Conservation (phyloP, 2,888 invertebrate species). For the Cosmopolites sordidus region DNA sequence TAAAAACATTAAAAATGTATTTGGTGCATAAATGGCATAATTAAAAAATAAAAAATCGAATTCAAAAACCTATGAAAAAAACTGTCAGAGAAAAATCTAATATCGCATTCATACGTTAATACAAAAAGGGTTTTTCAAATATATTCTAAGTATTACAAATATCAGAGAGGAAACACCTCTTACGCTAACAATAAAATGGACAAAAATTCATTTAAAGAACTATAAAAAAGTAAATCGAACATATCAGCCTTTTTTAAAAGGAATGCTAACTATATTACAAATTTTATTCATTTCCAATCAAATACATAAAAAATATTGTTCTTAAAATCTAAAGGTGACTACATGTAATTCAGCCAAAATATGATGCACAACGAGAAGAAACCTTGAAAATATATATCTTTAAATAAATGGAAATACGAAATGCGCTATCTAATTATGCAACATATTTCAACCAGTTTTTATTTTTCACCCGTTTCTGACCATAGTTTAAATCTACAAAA, state of each 20-base stretch:
- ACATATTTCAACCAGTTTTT: conserved; percentile 12
- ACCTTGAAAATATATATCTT: neutral
- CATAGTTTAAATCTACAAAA: conserved; percentile 18
- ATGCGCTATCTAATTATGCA: neutral
- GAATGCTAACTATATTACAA: conserved; percentile 39
- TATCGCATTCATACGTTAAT: conserved; percentile 11
- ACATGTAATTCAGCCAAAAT: conserved; percentile 6
- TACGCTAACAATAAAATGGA: conserved; percentile 26
- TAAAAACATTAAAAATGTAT: conserved; percentile 5
- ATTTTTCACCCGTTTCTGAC: conserved; percentile 41
- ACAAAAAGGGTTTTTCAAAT: conserved; percentile 11
- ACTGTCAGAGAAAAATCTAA: conserved; percentile 5
- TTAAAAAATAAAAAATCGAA: neutral
- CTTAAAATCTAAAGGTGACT: conserved; percentile 19
- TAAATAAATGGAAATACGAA: neutral
- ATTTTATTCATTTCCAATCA: neutral
- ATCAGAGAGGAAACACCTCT: conserved; percentile 4
- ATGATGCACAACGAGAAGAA: neutral
- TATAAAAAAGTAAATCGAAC: conserved; percentile 19
- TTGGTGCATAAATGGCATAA: conserved; percentile 25
- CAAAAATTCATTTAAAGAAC: conserved; percentile 28
- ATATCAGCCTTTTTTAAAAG: conserved; percentile 44
- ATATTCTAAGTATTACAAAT: conserved; percentile 16
- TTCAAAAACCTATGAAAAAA: too few relatives aligned
- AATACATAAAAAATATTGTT: conserved; percentile 10